A percentile compares a stretch with the other conserved stretches of the same genome.
These are phyloP conservation scores for Natrix natrix DNA, from an alignment of 2,797 vertebrate species.

Conservation along the genomic window DNA sequence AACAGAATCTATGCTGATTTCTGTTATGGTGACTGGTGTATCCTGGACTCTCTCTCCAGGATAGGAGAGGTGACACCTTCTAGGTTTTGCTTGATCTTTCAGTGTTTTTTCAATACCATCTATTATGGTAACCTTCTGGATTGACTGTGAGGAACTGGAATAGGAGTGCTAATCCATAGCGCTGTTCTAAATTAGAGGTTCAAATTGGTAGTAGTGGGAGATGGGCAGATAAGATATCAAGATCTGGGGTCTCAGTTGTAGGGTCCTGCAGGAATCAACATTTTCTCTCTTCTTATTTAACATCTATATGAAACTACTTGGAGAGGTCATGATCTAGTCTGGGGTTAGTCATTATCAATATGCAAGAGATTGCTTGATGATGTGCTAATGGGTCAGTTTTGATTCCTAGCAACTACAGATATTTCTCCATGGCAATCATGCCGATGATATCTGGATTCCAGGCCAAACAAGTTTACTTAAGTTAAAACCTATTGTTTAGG, in stretches of 20 bases:
- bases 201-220: background rate
- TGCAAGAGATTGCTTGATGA: background rate
- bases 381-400: background rate
- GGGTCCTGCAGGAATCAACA: background rate
- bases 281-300: background rate
- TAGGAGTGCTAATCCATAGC: background rate
- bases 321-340: background rate
- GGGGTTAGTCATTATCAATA: background rate
- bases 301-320: background rate
- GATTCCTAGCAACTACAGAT: background rate
- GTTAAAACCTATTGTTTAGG: background rate
- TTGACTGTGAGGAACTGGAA: background rate
- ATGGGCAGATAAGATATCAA: background rate
- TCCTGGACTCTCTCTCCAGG: background rate
- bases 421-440: background rate
- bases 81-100: background rate
- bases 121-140: background rate
- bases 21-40: background rate
- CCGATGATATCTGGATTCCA: background rate
- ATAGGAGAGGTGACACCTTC: background rate
- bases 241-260: background rate
- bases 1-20: background rate
- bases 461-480: background rate
- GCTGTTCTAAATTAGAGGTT: background rate
- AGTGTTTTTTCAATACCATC: background rate